Evolutionary conservation across 2,113 vertebrate species (phyloP).

Genomic region (Micronycteris hirsuta): DNA sequence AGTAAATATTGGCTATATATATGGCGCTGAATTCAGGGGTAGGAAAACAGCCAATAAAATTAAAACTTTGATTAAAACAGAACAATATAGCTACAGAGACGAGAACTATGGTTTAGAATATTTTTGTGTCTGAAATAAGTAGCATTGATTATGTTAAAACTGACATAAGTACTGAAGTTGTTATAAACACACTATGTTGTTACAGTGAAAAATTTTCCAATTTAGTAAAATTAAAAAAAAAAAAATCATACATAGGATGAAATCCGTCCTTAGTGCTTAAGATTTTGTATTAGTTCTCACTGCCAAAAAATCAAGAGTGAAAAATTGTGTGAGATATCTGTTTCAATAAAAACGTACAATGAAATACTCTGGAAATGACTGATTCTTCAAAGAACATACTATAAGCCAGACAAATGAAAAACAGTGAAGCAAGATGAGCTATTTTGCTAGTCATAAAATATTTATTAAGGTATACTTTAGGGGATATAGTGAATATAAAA

Average conservation of each 20-base stretch:
- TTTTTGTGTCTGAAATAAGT: background rate
- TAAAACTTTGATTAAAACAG: background rate
- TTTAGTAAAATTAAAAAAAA: background rate
- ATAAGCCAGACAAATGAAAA: slow-evolving; percentile 42
- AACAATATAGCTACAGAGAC: background rate
- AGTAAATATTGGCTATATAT: background rate
- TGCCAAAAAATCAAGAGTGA: slow-evolving; percentile 31
- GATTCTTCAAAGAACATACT: background rate
- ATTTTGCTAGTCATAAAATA: slow-evolving; percentile 95
- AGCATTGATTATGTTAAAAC: background rate
- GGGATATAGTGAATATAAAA: slow-evolving; percentile 99
- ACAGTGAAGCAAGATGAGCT: slow-evolving; percentile 72
- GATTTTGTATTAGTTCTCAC: slow-evolving; percentile 7
- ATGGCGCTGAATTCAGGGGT: background rate
- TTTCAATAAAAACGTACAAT: slow-evolving; percentile 4
- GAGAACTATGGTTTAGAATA: background rate
- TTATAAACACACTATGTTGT: background rate
- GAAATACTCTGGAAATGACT: slow-evolving; percentile 34
- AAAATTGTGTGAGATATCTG: background rate
- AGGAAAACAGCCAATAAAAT: background rate
- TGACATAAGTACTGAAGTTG: background rate
- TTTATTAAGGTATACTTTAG: slow-evolving; percentile 98
- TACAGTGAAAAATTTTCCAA: background rate
- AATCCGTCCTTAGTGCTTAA: slow-evolving; percentile 15
- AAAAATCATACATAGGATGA: background rate